Conservation (phyloP, 2,113 vertebrate genomes). For the Neogobius melanostomus region DNA sequence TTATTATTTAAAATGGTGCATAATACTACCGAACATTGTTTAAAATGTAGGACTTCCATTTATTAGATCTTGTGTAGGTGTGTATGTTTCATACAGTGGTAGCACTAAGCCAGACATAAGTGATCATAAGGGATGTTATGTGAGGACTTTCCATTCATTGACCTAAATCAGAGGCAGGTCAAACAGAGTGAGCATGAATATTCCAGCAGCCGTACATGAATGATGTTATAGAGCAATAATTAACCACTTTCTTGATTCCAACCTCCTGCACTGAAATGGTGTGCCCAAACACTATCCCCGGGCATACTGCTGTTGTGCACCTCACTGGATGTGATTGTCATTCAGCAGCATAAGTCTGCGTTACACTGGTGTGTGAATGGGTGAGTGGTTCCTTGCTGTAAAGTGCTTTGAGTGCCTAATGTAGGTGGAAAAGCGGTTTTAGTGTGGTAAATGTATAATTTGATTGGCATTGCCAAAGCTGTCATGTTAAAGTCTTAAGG, state of each 20-base stretch:
- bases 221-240: slow-evolving; percentile 15
- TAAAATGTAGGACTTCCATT: background rate
- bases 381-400: no score
- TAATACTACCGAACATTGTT: no score
- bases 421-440: no score
- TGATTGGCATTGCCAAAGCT: background rate
- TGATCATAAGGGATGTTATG: background rate
- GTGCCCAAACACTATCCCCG: no score
- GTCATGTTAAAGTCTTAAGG: background rate
- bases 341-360: no score
- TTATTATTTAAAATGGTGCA: no score
- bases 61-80: background rate
- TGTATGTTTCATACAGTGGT: background rate
- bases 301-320: no score
- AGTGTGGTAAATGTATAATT: background rate
- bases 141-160: background rate
- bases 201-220: slow-evolving; percentile 2
- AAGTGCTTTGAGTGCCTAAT: no score
- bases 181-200: background rate
- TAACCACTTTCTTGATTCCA: slow-evolving; percentile 6
- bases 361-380: no score
- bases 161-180: background rate
- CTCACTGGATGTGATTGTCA: no score
- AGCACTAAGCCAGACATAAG: background rate
- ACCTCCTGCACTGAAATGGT: background rate